Evolutionary conservation across 1,140 invertebrate species (phyloP), one percentile per base, ranked within the genome.

Genomic region (Monomorium pharaonis): DNA sequence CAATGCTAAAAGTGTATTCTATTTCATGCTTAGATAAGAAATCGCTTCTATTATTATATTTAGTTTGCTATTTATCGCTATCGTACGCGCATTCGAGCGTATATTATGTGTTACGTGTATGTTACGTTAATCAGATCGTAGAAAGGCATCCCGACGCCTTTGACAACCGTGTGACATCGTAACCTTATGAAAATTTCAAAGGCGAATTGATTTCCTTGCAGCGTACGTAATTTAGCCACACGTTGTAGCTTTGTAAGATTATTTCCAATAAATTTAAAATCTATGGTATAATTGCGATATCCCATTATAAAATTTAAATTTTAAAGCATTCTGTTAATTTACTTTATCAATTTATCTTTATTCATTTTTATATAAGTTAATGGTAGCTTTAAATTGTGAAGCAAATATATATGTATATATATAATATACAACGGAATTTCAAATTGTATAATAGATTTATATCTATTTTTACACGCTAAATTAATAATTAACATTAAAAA

Each of bases 121-220:
- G 42, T 77, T 44, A 77, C 18, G 24, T 77, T 42, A 77, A 77
- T 24, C 74, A 62, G 74, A 76, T 62, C 37, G 42, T 12, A 21
- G 42, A 77, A 47, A 44, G 56, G 12, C 37, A 3, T 44, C 37
- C 10, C 54, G 33, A 44, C 4, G 37, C 56, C 74, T 77, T 77
- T 77, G 74, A 63, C 58, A 47, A 62, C 5, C 24, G 16, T 24
- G 24, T 18, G 24, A 62, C 56, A 62, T 14, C 42, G 56, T 62
- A 77, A 77, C 56, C 21, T 77, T 77, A 63, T 77, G 74, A 63
- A 77, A 63, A 77, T 77, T 77, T 77, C 37, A 47, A 77, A 77
- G 18, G 24, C 56, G 24, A 62, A 77, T 62, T 62, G 56, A 63
- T 63, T 77, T 63, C 24, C 24, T 62, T 24, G 56, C 30, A 44